Conservation (phyloP, 2,888 invertebrate genomes). For the Suillia variegata region DNA sequence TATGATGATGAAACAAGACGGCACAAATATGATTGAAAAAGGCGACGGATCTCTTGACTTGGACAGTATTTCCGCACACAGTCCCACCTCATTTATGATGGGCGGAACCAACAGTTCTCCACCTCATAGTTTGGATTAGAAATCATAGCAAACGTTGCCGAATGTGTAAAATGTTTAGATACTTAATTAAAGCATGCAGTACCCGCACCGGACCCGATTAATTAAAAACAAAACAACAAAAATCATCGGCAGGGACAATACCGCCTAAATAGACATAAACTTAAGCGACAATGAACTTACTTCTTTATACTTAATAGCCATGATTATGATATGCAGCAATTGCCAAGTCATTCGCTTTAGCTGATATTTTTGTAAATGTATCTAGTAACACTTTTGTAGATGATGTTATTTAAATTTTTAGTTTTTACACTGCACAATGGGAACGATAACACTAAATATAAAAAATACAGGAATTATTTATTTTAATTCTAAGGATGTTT, state of each 20-base stretch:
- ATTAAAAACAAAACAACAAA: slow-evolving; percentile 13
- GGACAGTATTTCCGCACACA: slow-evolving; percentile 60
- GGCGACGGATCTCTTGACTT: slow-evolving; percentile 60
- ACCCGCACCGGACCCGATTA: slow-evolving; percentile 7
- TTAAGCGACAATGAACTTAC: background rate
- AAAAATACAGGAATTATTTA: background rate
- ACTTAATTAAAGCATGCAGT: too few relatives aligned
- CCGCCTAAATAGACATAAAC: slow-evolving; percentile 20
- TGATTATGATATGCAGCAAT: background rate
- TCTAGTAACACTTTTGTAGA: background rate
- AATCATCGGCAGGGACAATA: slow-evolving; percentile 25
- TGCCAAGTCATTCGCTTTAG: background rate
- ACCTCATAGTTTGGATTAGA: slow-evolving; percentile 57
- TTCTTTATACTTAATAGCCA: background rate
- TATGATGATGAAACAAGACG: slow-evolving; percentile 87
- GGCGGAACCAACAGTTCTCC: slow-evolving; percentile 57
- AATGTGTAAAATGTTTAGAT: too few relatives aligned
- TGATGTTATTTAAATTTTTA: background rate
- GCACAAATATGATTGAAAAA: slow-evolving; percentile 60
- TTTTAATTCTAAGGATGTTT: too few relatives aligned
- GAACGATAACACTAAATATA: background rate
- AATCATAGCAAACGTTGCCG: slow-evolving; percentile 35
- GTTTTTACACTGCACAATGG: background rate
- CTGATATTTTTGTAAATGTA: background rate
- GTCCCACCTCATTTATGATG: slow-evolving; percentile 60